Percentiles rank a stretch among this genome's conserved stretches.
phyloP scores from a whole-genome alignment of 2,888 invertebrate species.

The Galeruca laticollis region DNA sequence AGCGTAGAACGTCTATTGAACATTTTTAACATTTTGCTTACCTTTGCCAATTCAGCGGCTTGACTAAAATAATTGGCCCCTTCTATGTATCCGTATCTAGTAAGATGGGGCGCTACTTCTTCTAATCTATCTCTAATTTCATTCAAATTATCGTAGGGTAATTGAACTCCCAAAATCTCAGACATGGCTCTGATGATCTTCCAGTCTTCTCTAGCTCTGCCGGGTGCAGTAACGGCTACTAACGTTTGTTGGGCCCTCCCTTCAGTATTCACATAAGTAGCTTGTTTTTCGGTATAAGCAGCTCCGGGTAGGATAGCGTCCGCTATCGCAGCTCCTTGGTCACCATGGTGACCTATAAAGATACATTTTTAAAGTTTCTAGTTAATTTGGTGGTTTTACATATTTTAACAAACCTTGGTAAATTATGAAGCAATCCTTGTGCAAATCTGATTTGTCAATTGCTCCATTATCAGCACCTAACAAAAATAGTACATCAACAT shows the following conservation, averaged over 20 bases:
- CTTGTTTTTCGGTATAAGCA: constrained; percentile 98
- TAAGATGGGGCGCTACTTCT: constrained; percentile 90
- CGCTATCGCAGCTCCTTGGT: constrained; percentile 91
- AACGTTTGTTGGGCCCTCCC: constrained; percentile 94
- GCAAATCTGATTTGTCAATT: constrained; percentile 81
- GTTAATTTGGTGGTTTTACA: constrained; percentile 9
- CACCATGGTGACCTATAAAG: constrained; percentile 91
- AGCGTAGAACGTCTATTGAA: too few species aligned
- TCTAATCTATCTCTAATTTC: constrained; percentile 82
- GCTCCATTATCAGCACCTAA: constrained; percentile 94
- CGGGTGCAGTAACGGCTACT: constrained; percentile 90
- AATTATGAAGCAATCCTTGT: constrained; percentile 85
- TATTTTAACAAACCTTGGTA: constrained; percentile 78
- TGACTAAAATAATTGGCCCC: constrained; percentile 86
- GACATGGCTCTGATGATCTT: constrained; percentile 97
- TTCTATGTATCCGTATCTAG: constrained; percentile 86
- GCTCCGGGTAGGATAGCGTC: constrained; percentile 95
- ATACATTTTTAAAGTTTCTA: not conserved
- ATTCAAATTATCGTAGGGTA: constrained; percentile 87
- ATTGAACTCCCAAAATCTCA: constrained; percentile 78
- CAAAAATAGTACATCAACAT: constrained; percentile 86
- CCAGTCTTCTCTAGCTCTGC: constrained; percentile 96
- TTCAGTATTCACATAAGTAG: constrained; percentile 98
- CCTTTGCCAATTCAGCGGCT: constrained; percentile 80
- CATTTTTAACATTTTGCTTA: too few species aligned